These are phyloP conservation scores for Rugalucina vietnamica DNA, from an alignment of 2,888 invertebrate genomes.

Conservation along the genomic window DNA sequence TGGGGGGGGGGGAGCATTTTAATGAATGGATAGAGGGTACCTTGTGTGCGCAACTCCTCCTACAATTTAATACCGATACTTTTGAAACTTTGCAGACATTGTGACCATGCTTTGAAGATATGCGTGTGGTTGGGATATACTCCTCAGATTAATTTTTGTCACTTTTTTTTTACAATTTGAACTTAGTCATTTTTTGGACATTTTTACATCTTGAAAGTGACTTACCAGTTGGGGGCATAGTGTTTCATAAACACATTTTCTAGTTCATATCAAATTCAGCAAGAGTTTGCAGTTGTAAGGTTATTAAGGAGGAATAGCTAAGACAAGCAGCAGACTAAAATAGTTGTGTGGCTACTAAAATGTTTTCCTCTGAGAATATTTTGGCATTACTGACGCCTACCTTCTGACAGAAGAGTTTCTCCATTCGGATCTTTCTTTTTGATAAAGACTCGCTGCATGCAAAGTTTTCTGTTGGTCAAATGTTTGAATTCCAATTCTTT, in stretches of 20 bases:
- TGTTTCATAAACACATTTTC: not conserved
- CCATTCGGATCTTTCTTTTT: constrained; percentile 24
- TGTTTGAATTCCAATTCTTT: constrained; percentile 52
- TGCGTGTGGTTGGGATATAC: no score
- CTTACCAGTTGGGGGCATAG: no score
- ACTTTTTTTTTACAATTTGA: no score
- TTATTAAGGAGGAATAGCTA: not conserved
- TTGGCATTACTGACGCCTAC: not conserved
- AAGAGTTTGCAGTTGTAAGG: not conserved
- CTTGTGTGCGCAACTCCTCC: no score
- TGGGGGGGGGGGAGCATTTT: no score
- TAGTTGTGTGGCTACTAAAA: not conserved
- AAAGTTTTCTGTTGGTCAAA: constrained; percentile 62
- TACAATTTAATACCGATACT: no score
- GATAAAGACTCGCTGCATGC: constrained; percentile 66
- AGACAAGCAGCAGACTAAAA: not conserved
- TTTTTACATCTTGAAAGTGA: no score
- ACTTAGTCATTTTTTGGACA: no score
- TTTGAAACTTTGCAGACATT: no score
- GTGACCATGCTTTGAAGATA: no score
- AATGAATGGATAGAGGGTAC: no score
- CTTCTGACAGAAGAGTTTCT: not conserved
- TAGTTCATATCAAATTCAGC: not conserved
- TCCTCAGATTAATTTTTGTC: no score
- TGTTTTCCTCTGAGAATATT: not conserved